phyloP scores from a whole-genome alignment of 2,113 vertebrate species.

The Odontophorus gujanensis region DNA sequence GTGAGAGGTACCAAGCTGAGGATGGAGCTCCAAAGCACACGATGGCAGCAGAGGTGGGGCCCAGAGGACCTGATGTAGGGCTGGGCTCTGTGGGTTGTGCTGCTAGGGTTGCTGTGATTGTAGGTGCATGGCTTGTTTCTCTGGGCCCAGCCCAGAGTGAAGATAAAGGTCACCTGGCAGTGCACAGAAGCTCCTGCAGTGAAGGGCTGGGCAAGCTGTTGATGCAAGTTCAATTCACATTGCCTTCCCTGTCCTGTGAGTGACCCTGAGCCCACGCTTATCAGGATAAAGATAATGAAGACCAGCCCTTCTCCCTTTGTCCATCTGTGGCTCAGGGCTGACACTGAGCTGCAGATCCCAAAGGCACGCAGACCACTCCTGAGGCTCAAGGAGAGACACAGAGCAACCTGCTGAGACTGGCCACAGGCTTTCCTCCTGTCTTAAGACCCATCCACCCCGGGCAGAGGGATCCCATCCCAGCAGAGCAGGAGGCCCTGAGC shows the following conservation, averaged over 20 bases:
- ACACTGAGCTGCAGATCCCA: background rate
- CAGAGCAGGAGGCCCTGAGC: background rate
- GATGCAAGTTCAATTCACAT: background rate
- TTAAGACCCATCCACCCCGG: background rate
- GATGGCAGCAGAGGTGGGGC: background rate
- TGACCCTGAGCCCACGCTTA: background rate
- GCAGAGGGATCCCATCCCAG: background rate
- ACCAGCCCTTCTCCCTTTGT: background rate
- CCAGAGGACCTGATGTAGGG: background rate
- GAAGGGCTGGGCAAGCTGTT: rapidly evolving
- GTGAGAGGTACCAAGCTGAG: rapidly evolving
- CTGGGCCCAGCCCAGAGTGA: background rate
- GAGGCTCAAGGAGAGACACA: background rate
- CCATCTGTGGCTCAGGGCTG: background rate
- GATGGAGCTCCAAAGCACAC: rapidly evolving
- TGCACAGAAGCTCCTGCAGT: background rate
- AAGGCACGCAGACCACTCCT: background rate
- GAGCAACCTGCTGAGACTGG: rapidly evolving
- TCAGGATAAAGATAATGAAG: background rate
- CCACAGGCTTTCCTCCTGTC: background rate
- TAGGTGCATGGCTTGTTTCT: background rate
- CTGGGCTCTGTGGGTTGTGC: background rate
- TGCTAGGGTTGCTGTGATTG: background rate
- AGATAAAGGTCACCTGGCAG: background rate
- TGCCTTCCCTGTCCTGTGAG: background rate